Conservation (phyloP, 2,797 vertebrate species). For the Notolabrus celidotus region DNA sequence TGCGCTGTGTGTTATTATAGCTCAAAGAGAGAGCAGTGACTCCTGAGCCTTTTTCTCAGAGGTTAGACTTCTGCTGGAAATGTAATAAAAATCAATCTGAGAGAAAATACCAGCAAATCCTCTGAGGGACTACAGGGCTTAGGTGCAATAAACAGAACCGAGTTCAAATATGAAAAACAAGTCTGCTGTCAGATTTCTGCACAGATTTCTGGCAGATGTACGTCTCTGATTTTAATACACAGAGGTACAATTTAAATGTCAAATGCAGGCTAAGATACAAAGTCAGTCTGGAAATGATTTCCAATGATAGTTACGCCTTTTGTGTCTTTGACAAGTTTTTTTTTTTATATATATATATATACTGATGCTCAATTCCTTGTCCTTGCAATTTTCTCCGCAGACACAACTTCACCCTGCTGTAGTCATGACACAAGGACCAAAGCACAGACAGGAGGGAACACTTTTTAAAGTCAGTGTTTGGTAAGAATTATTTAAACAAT, state of each 20-base stretch:
- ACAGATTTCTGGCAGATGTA: conserved; percentile 32
- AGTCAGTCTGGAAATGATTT: neutral
- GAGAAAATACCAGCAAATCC: conserved; percentile 69
- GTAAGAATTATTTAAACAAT: neutral
- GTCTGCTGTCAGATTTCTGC: conserved; percentile 20
- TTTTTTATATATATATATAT: neutral
- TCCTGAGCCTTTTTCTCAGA: conserved; percentile 20
- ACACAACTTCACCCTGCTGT: neutral
- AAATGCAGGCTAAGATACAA: neutral
- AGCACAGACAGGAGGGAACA: neutral
- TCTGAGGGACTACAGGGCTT: conserved; percentile 35
- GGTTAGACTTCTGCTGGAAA: conserved; percentile 44
- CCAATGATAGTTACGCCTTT: neutral
- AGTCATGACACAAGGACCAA: neutral
- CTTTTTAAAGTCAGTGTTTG: no score
- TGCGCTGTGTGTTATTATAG: neutral
- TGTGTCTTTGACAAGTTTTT: neutral
- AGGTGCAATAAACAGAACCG: conserved; percentile 44
- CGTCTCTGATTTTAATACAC: neutral
- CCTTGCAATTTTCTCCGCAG: neutral
- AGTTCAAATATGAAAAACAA: conserved; percentile 46
- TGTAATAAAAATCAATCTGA: conserved; percentile 61
- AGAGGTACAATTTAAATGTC: neutral
- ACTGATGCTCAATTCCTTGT: neutral
- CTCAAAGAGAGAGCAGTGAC: conserved; percentile 10